phyloP scores from a whole-genome alignment of 2,797 vertebrate species.

The Molossus alvarezi region DNA sequence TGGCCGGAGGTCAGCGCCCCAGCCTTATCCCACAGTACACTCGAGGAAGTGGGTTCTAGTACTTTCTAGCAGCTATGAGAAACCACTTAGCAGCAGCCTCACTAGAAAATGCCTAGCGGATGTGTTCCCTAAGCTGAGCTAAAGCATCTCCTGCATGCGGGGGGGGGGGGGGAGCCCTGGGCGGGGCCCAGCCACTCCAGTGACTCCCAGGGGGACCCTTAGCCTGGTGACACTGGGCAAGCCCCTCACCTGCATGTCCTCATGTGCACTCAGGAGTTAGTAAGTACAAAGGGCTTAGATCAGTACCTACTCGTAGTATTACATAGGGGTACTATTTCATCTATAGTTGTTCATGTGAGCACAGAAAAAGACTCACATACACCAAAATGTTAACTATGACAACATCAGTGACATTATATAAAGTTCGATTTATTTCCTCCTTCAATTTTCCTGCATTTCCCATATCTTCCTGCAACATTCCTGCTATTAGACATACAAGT shows the following conservation, averaged over 20 bases:
- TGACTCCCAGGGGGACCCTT: no score
- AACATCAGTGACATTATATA: neutral
- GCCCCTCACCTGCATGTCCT: no score
- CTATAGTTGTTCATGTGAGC: neutral
- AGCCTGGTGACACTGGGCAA: no score
- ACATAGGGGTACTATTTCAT: neutral
- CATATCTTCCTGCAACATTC: neutral
- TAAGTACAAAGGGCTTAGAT: neutral
- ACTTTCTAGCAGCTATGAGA: neutral
- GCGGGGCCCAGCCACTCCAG: no score
- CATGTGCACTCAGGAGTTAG: neutral
- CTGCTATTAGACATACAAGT: conserved; percentile 42
- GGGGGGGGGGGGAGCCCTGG: no score
- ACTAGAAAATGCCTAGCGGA: neutral
- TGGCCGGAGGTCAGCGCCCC: neutral
- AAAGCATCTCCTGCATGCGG: no score
- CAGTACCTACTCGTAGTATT: neutral
- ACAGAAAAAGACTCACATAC: neutral
- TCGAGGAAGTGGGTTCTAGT: neutral
- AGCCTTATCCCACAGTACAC: neutral
- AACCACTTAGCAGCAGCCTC: neutral
- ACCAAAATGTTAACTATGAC: neutral
- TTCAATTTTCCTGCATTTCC: neutral
- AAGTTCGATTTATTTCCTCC: conserved; percentile 19
- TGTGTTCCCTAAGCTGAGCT: no score